Evolutionary conservation across 2,888 invertebrate species (phyloP).

Genomic region (Lasioglossum leucozonium): DNA sequence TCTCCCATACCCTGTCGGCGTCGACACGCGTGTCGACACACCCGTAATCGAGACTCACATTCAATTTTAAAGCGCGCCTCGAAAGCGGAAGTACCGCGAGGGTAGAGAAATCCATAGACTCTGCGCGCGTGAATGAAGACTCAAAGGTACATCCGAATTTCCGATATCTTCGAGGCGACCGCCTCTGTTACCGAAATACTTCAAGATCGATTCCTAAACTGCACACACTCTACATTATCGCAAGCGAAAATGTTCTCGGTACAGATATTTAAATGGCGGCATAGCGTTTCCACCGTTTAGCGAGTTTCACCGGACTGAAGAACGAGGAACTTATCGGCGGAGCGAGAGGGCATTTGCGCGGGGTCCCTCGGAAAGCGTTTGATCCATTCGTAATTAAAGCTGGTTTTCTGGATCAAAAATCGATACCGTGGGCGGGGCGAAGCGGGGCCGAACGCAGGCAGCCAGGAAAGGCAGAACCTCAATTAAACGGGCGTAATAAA

Average conservation of each 20-base stretch:
- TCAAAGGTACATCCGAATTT: neutral
- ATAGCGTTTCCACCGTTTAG: neutral
- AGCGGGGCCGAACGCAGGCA: conserved; percentile 12
- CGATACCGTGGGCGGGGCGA: conserved; percentile 25
- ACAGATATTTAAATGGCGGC: neutral
- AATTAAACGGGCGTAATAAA: conserved; percentile 55
- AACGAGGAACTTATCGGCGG: conserved; percentile 4
- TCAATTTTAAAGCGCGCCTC: conserved; percentile 70
- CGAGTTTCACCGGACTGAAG: neutral
- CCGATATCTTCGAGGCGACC: neutral
- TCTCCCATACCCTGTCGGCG: conserved; percentile 71
- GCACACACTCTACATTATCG: neutral
- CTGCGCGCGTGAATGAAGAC: conserved; percentile 5
- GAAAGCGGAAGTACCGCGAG: conserved; percentile 50
- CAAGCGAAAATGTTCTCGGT: neutral
- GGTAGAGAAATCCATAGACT: conserved; percentile 28
- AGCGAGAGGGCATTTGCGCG: neutral
- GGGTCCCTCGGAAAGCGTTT: neutral
- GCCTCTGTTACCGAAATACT: neutral
- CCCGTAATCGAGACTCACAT: conserved; percentile 76
- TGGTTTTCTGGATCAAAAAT: conserved; percentile 44
- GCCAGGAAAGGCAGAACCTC: conserved; percentile 44
- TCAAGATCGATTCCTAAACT: too few relatives aligned
- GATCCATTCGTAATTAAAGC: conserved; percentile 39
- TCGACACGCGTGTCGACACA: conserved; percentile 76